Percentiles rank a stretch among this genome's conserved stretches.
Evolutionary conservation across 2,888 invertebrate species (phyloP).

Genomic region (Amitus sp.): DNA sequence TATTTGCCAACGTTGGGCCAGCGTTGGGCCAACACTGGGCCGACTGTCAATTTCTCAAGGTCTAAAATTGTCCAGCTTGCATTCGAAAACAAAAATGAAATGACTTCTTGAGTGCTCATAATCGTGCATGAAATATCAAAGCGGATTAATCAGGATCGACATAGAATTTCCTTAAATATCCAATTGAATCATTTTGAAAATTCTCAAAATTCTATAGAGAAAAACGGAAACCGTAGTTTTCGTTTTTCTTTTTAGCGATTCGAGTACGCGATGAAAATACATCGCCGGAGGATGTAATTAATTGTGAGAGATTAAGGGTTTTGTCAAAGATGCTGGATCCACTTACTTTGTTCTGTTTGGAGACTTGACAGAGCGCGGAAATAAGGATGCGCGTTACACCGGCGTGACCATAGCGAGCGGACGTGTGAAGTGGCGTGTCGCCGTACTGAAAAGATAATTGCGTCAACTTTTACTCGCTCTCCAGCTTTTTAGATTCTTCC

Average conservation of each 20-base stretch:
- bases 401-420: constrained; percentile 95
- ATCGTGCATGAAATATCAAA: too few species aligned
- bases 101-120: too few species aligned
- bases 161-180: too few species aligned
- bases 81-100: too few species aligned
- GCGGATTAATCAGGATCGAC: too few species aligned
- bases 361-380: constrained; percentile 86
- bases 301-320: constrained; percentile 1
- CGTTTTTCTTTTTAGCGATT: neutral
- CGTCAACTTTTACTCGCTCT: too few species aligned
- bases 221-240: neutral
- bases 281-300: neutral
- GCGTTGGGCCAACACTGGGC: too few species aligned
- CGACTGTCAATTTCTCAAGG: too few species aligned
- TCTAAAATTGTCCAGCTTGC: too few species aligned
- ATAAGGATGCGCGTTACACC: constrained; percentile 94
- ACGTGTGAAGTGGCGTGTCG: constrained; percentile 93
- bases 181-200: too few species aligned
- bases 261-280: neutral
- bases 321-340: neutral
- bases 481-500: too few species aligned
- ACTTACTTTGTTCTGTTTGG: constrained; percentile 85
- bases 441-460: constrained; percentile 77
- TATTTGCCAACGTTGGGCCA: too few species aligned
- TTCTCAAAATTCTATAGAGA: neutral